phyloP scores from a whole-genome alignment of 2,888 invertebrate genomes.

The Drosophila lacicola region DNA sequence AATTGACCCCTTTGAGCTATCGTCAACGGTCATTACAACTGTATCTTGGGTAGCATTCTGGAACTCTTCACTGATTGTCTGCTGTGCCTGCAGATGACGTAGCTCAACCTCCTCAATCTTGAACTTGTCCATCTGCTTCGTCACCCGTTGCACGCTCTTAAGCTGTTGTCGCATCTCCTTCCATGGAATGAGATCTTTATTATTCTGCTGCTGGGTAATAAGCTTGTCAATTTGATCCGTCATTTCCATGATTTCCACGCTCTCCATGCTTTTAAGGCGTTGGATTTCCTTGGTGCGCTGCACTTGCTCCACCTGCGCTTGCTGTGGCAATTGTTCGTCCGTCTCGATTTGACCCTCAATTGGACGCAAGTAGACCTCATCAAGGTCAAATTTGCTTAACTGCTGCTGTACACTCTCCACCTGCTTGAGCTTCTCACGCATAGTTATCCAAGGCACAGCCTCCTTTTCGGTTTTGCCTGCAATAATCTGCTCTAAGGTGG shows the following conservation, averaged over 20 bases:
- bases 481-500: slow-evolving; percentile 83
- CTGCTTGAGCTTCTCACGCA: slow-evolving; percentile 83
- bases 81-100: slow-evolving; percentile 80
- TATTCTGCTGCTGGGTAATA: slow-evolving; percentile 79
- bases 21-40: slow-evolving; percentile 86
- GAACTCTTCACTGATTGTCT: slow-evolving; percentile 85
- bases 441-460: slow-evolving; percentile 84
- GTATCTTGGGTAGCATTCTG: slow-evolving; percentile 87
- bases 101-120: slow-evolving; percentile 85
- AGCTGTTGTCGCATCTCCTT: slow-evolving; percentile 84
- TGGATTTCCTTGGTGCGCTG: slow-evolving; percentile 84
- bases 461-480: slow-evolving; percentile 83
- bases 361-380: slow-evolving; percentile 85
- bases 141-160: slow-evolving; percentile 84
- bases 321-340: slow-evolving; percentile 69
- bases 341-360: slow-evolving; percentile 70
- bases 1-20: slow-evolving; percentile 81
- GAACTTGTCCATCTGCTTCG: slow-evolving; percentile 85
- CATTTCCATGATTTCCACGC: slow-evolving; percentile 84
- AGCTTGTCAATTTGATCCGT: slow-evolving; percentile 84
- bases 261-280: slow-evolving; percentile 84
- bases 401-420: slow-evolving; percentile 85
- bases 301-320: slow-evolving; percentile 82
- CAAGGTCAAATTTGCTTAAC: slow-evolving; percentile 83
- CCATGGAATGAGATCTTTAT: slow-evolving; percentile 83